Evolutionary conservation across 1,140 invertebrate genomes (phyloP), one percentile per base, ranked within the genome.

Genomic region (Argopecten irradians): DNA sequence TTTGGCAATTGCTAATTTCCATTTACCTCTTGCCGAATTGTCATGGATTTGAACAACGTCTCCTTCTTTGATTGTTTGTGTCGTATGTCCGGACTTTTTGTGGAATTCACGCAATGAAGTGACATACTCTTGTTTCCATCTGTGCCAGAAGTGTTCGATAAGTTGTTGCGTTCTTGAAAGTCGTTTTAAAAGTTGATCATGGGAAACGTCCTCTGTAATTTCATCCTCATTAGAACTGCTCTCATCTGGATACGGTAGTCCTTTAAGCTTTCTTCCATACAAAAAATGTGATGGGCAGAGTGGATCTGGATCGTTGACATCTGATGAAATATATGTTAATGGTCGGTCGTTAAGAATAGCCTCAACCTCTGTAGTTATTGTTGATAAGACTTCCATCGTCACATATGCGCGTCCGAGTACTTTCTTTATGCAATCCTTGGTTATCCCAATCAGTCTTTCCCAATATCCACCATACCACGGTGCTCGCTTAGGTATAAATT

Each of bases 31-130:
- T 71, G 86, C 46, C 9, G 55, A 32, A 22, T 86, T 34, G 34
- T 89, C 88, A 39, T 89, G 46, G 34, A 86, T 82, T 13, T 34
- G 41, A 28, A 89, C 84, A 19, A 89, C 36, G 34, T 89, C 88
- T 13, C 88, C 88, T 22, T 55, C 28, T 83, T 86, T 35, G 39
- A 89, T 83, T 32, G 28, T 83, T 13, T 55, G 36, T 11, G 34
- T 22, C 19, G 34, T 55, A 19, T 33, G 28, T 34, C 84, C 88
- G 19, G 35, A 19, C n/a, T 16, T 89, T 28, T 16, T 34, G 32
- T 88, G 71, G 9, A 22, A 43, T 87, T 87, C 55, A 7, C 86
- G 36, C 13, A 39, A 39, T 39, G 36, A 9, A 3, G 83, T 83
- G 71, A 83, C 83, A 87, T 39, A 39, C 36, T 39, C 36, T 39